Base-by-base conservation (phyloP, 2,113 vertebrate genomes). In the Panthera uncia region DNA sequence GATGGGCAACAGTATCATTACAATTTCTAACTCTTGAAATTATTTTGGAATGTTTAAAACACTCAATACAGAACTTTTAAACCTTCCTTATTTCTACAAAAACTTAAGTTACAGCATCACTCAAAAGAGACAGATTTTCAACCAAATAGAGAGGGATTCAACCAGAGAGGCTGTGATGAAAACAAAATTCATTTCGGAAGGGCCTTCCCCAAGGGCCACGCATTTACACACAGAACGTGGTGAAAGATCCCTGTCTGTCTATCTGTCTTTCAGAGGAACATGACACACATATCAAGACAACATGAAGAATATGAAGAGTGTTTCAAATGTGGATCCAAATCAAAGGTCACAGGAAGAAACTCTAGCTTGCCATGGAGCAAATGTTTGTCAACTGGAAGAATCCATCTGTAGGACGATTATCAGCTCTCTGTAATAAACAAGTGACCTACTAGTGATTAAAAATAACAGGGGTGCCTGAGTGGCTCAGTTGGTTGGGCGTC, bases 71-170 rank as follows among this genome's bases (percentile, higher is more conserved):
- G 21, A 89, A 85, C 15, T 48, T 71, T 74, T 61, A 61, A 50
- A 71, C 33, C 95, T 76, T 36, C 80, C 48, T 89, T 84, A 89
- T 50, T 96, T 80, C 55, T 85, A 85, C 3, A 85, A 48, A 94
- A 71, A 86, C 23, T 41, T 33, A 89, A 85, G 66, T 61, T 83
- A 57, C 0, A 63, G 14, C 6, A 82, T 81, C 80, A 86, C 18
- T 85, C 55, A n/a, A 68, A 86, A 88, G 55, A 73, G 74, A 80
- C 27, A 63, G 61, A 82, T 78, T 91, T 92, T 89, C 48, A 79
- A 23, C 57, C 57, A 61, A 61, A 61, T 3, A 23, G 57, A 3
- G 41, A 93, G 29, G 9, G 33, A 52, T 14, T 27, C 31, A 69
- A 48, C 27, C 82, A 90, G 1, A 50, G 0, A 93, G 13, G 50